Evolutionary conservation across 2,113 vertebrate genomes (phyloP).

Genomic region (Labeo catla): DNA sequence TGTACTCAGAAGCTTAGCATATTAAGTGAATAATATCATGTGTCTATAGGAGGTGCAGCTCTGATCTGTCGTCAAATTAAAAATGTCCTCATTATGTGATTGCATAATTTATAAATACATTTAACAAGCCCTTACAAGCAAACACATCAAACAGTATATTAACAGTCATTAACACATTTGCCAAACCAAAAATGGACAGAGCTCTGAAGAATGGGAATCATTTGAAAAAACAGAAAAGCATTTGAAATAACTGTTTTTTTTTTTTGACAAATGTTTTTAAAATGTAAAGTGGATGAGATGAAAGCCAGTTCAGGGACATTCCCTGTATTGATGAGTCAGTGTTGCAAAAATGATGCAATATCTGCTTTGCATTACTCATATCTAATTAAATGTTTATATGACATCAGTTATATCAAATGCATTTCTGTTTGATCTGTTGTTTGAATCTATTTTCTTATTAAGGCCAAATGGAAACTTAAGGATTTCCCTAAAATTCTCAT

Average conservation of each 20-base stretch:
- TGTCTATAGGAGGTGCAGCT: neutral
- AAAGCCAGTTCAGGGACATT: neutral
- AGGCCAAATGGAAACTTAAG: constrained; percentile 3
- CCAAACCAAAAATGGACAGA: neutral
- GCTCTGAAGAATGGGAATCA: neutral
- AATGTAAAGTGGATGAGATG: neutral
- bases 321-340: neutral
- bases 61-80: neutral
- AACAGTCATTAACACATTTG: too few species aligned
- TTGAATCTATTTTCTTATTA: neutral
- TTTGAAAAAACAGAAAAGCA: neutral
- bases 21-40: neutral
- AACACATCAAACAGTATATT: neutral
- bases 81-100: neutral
- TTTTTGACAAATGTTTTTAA: neutral
- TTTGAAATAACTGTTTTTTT: neutral
- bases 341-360: neutral
- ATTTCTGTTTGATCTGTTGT: neutral
- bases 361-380: neutral
- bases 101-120: neutral
- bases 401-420: neutral
- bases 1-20: neutral
- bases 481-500: neutral
- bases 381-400: neutral
- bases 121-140: neutral